phyloP scores from a whole-genome alignment of 2,797 vertebrate genomes.

The Apogon talboti region DNA sequence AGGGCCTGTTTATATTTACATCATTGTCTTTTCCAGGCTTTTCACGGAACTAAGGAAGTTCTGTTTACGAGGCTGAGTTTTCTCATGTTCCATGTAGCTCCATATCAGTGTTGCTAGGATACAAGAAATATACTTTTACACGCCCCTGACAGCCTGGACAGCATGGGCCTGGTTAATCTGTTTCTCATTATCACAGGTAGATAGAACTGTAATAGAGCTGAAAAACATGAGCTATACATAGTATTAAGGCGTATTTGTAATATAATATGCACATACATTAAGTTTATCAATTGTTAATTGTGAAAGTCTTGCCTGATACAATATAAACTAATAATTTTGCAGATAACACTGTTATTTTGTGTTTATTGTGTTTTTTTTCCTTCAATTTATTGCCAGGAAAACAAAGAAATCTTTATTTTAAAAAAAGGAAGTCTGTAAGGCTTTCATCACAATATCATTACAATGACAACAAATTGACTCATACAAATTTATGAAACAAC shows the following conservation, averaged over 20 bases:
- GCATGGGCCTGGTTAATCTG: slow-evolving; percentile 20
- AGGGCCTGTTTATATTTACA: slow-evolving; percentile 55
- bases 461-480: no score
- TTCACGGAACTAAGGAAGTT: slow-evolving; percentile 24
- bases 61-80: slow-evolving; percentile 27
- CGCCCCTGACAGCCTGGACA: slow-evolving; percentile 5
- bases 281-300: no score
- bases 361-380: no score
- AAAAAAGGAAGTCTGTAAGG: not conserved
- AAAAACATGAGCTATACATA: not conserved
- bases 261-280: not conserved
- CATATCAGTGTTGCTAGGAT: slow-evolving; percentile 17
- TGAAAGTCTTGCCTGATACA: no score
- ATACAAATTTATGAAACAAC: no score
- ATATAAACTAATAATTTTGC: no score
- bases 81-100: slow-evolving; percentile 22
- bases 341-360: no score
- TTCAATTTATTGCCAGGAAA: no score
- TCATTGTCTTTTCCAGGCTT: slow-evolving; percentile 47
- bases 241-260: not conserved
- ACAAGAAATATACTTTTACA: slow-evolving; percentile 13
- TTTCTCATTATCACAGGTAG: slow-evolving; percentile 23
- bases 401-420: no score
- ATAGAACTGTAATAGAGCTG: not conserved
- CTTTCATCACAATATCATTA: no score